Evolutionary conservation across 2,888 invertebrate genomes (phyloP).

Genomic region (Pemphredon lugubris): DNA sequence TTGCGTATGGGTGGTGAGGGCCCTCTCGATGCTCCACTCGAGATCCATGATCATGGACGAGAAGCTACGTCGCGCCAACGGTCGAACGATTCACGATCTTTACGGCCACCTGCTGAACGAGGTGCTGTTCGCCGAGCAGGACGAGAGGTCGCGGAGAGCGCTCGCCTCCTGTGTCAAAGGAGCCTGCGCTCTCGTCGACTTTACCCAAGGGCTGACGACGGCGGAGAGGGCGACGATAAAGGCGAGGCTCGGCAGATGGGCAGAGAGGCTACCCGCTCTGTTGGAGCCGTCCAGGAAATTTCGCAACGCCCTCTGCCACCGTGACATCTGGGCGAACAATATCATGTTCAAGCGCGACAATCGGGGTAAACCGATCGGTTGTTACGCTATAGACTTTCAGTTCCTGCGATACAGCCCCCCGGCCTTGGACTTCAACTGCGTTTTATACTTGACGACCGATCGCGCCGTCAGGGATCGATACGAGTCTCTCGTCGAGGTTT

Average conservation of each 20-base stretch:
- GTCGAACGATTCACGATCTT: constrained; percentile 48
- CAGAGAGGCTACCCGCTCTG: constrained; percentile 17
- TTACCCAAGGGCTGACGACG: constrained; percentile 44
- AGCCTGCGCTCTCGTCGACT: constrained; percentile 40
- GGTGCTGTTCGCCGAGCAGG: constrained; percentile 32
- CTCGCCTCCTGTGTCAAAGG: constrained; percentile 41
- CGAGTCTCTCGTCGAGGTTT: constrained; percentile 61
- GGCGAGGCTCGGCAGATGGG: constrained; percentile 46
- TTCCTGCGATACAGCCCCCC: constrained; percentile 68
- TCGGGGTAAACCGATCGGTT: constrained; percentile 45
- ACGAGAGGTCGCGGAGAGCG: constrained; percentile 12
- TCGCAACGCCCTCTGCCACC: constrained; percentile 71
- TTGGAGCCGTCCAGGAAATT: constrained; percentile 46
- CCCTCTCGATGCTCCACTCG: constrained; percentile 72
- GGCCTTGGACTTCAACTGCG: constrained; percentile 66
- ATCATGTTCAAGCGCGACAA: constrained; percentile 69
- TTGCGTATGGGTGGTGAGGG: constrained; percentile 52
- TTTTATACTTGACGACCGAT: constrained; percentile 67
- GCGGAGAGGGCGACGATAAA: constrained; percentile 54
- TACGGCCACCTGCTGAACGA: constrained; percentile 62
- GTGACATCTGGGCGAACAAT: constrained; percentile 76
- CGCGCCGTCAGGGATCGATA: constrained; percentile 57
- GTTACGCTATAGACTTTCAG: constrained; percentile 72
- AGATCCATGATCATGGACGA: constrained; percentile 70
- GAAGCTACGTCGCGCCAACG: constrained; percentile 51